phyloP scores from a whole-genome alignment of 2,113 vertebrate species.

The Isichthys henryi region DNA sequence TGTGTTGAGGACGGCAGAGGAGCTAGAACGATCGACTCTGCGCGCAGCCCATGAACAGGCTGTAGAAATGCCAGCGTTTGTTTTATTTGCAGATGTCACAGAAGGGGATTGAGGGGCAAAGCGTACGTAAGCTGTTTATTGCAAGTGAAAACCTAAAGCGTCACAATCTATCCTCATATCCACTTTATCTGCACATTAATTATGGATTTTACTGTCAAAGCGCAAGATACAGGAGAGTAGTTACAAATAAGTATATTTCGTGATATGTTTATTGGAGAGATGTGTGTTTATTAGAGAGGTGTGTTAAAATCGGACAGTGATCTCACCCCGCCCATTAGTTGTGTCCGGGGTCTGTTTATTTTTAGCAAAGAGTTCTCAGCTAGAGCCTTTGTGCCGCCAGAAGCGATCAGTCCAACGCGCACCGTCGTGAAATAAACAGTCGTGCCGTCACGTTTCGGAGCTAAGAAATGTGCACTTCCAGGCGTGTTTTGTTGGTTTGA shows the following conservation, averaged over 20 bases:
- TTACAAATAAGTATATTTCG: neutral
- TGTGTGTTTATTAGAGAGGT: neutral
- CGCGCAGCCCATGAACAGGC: neutral
- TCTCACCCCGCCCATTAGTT: neutral
- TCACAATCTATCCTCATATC: neutral
- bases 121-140: neutral
- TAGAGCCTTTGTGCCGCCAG: constrained; percentile 1
- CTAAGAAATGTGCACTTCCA: neutral
- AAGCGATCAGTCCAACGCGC: neutral
- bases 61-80: neutral
- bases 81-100: constrained; percentile 9
- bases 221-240: neutral
- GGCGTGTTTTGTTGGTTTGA: neutral
- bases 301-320: neutral
- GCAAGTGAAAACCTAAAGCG: neutral
- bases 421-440: neutral
- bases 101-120: neutral
- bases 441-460: neutral
- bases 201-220: neutral
- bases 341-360: neutral
- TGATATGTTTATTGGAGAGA: neutral
- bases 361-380: neutral
- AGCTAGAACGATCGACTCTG: neutral
- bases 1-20: neutral
- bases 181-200: neutral